These are phyloP conservation scores for Micrastur ruficollis DNA, from an alignment of 2,797 vertebrate genomes.

Conservation along the genomic window DNA sequence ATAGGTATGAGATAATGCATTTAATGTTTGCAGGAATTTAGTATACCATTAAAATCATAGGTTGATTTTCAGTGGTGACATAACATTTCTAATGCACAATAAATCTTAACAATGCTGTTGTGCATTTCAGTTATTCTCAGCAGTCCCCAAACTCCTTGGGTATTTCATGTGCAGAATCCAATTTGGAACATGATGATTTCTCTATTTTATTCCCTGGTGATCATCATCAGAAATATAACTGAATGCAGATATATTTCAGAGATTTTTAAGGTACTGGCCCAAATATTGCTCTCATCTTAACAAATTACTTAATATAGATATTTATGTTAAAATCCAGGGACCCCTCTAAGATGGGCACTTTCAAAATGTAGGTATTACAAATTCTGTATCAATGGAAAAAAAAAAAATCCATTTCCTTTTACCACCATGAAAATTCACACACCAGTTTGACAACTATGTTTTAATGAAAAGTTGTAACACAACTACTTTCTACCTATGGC, in stretches of 20 bases:
- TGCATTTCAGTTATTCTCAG: constrained; percentile 11
- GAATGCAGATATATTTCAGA: not conserved
- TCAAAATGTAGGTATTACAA: not conserved
- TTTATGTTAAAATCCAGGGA: not conserved
- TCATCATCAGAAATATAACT: not conserved
- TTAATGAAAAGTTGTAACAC: not conserved
- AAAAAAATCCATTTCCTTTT: not conserved
- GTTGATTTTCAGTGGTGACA: not conserved
- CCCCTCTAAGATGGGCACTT: not conserved
- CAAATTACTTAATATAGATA: not conserved
- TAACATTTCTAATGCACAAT: not conserved
- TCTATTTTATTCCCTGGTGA: not conserved
- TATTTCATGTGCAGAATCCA: not conserved
- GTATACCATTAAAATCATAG: not conserved
- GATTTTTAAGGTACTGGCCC: not conserved
- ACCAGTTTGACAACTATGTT: not conserved
- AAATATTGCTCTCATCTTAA: not conserved
- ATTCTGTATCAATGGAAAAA: not conserved
- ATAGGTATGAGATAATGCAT: not conserved
- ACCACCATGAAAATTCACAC: not conserved
- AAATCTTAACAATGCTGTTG: not conserved
- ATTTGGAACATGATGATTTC: not conserved
- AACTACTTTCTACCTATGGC: not conserved
- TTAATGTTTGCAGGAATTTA: not conserved
- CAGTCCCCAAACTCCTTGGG: not conserved